Evolutionary conservation across 2,888 invertebrate genomes (phyloP), one percentile per base, ranked within the genome.

Genomic region (Tromatobia lineatoria): DNA sequence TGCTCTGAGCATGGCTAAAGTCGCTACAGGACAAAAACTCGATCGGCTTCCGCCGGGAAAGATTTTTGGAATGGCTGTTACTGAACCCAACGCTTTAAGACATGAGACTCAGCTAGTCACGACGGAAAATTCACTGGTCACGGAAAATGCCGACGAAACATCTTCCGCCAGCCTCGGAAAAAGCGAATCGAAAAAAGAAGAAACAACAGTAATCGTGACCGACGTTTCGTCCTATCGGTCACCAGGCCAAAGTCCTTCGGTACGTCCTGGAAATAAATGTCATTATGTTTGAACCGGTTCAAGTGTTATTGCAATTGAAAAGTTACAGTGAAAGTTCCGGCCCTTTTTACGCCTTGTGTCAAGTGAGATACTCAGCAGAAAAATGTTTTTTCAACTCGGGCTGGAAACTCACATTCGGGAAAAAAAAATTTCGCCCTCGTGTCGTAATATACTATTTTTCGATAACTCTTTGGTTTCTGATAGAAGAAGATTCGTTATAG

Each of bases 1-100:
- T 88, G 99, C 99, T 0, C 94, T 99, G 80, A 98, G 98, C 74
- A 95, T 99, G 90, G 97, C 98, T 20, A 97, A 98, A n/a, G 96
- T 96, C 45, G 96, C 97, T 88, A 97, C 96, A 4, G 97, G 98
- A 52, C 95, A 96, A 45, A 95, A 95, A 87, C 95, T 96, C 88
- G 96, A 96, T 82, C 96, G 96, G 86, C 94, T 98, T 80, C 98
- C 99, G 2, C 98, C 97, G 52, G 99, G 99, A 1, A 97, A 98
- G 47, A 98, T 99, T 87, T 98, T 97, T 91, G 98, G 98, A 0
- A 96, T 98, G 96, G 95, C 97, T 76, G 96, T 98, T 10, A 97
- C 97, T 0, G 96, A 96, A 61, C 97, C 98, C 0, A 96, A 96
- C 88, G 94, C 95, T 2, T 54, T 80, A 11, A 73, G 29, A 18